Evolutionary conservation across 2,797 vertebrate species (phyloP).

Genomic region (Chrysolophus pictus): DNA sequence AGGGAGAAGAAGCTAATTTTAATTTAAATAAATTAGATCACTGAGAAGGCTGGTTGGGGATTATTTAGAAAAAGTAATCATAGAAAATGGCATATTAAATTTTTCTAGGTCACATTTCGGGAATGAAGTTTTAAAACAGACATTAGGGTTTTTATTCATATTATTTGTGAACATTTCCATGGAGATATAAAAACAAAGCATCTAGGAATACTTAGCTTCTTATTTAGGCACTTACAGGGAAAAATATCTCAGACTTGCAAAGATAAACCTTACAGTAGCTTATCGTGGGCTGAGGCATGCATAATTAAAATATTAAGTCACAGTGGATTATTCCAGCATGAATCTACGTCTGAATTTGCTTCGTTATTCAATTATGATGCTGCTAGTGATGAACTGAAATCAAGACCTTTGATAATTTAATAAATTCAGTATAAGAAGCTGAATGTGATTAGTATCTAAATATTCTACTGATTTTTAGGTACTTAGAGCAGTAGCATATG

Average conservation of each 20-base stretch:
- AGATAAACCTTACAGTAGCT: not conserved
- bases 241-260: not conserved
- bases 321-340: constrained; percentile 1
- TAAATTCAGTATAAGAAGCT: constrained; percentile 24
- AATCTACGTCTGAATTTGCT: constrained; percentile 34
- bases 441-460: not conserved
- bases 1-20: constrained; percentile 54
- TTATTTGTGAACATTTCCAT: not conserved
- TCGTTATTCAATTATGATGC: constrained; percentile 37
- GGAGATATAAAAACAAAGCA: not conserved
- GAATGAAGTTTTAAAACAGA: constrained; percentile 25
- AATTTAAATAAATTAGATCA: constrained; percentile 54
- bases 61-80: constrained; percentile 41
- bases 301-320: constrained; percentile 35
- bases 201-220: constrained; percentile 2
- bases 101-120: constrained; percentile 64
- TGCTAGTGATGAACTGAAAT: constrained; percentile 38
- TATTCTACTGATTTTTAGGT: constrained; percentile 28
- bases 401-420: constrained; percentile 46
- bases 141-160: not conserved
- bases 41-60: constrained; percentile 44
- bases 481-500: not conserved
- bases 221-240: not conserved
- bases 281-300: not conserved
- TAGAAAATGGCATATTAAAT: constrained; percentile 31